phyloP scores from a whole-genome alignment of 2,888 invertebrate genomes.

The Limnephilus rhombicus region DNA sequence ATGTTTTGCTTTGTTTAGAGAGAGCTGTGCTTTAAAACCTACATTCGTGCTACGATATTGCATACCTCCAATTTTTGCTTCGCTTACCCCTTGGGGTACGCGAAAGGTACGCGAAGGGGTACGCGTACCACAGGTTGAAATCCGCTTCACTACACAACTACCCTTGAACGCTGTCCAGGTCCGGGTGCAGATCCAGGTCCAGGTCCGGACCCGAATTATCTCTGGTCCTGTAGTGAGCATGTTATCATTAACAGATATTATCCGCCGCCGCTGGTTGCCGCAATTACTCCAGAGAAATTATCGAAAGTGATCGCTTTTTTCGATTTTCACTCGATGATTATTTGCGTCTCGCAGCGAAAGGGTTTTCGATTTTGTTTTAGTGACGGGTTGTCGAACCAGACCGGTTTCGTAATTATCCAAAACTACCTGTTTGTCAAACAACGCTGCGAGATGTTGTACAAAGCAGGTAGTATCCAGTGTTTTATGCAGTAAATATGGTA shows the following conservation, averaged over 20 bases:
- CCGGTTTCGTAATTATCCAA: background rate
- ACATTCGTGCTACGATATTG: too few species aligned
- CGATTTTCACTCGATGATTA: background rate
- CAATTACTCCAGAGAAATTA: conserved; percentile 8
- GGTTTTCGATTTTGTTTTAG: conserved; percentile 11
- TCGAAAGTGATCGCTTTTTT: conserved; percentile 12
- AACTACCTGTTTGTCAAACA: background rate
- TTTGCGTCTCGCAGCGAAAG: conserved; percentile 26
- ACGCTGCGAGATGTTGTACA: background rate
- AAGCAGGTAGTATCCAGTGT: background rate
- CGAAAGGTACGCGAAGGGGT: too few species aligned
- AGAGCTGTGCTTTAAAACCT: too few species aligned
- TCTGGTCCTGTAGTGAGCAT: background rate
- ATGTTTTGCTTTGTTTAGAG: too few species aligned
- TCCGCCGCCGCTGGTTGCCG: background rate
- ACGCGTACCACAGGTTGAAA: too few species aligned
- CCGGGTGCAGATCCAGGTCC: background rate
- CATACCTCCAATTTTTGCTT: too few species aligned
- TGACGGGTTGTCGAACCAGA: conserved; percentile 22
- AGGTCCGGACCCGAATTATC: background rate
- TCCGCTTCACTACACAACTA: background rate
- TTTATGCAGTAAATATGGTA: background rate
- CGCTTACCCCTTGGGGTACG: too few species aligned
- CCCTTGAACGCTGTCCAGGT: background rate
- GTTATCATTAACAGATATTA: background rate